These are phyloP conservation scores for Trachelus iudaicus DNA, from an alignment of 2,888 invertebrate species.

Conservation along the genomic window DNA sequence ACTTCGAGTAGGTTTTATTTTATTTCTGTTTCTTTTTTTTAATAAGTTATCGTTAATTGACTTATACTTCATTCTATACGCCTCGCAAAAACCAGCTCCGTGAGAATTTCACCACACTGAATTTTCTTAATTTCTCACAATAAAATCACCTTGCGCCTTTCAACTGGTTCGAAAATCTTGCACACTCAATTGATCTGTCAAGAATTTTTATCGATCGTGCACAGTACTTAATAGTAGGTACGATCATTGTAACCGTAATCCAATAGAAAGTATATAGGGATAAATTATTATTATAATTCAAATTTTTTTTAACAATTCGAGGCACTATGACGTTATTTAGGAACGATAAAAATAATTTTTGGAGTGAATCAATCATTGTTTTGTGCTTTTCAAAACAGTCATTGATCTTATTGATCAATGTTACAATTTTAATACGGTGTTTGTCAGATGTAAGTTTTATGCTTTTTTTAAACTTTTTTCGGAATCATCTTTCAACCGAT, in stretches of 20 bases:
- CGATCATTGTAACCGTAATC: background rate
- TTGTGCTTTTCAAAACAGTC: background rate
- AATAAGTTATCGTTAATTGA: conserved; percentile 36
- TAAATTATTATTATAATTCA: background rate
- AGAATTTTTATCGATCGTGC: background rate
- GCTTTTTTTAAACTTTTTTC: background rate
- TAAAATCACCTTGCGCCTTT: background rate
- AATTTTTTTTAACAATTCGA: background rate
- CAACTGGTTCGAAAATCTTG: background rate
- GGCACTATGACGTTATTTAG: background rate
- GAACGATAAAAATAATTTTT: background rate
- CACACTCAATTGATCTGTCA: too few species aligned
- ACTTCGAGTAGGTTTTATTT: conserved; percentile 1
- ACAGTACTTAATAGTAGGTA: background rate
- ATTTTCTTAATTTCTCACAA: background rate
- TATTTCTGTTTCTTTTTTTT: background rate
- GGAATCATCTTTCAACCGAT: background rate
- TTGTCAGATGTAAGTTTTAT: background rate
- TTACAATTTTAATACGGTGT: background rate
- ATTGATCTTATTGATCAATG: background rate
- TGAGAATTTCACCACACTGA: background rate
- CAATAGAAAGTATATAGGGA: background rate
- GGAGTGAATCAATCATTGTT: background rate
- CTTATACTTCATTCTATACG: conserved; percentile 34
- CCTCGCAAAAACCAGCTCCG: conserved; percentile 18